phyloP scores from a whole-genome alignment of 1,140 invertebrate species.

The Proales similis region DNA sequence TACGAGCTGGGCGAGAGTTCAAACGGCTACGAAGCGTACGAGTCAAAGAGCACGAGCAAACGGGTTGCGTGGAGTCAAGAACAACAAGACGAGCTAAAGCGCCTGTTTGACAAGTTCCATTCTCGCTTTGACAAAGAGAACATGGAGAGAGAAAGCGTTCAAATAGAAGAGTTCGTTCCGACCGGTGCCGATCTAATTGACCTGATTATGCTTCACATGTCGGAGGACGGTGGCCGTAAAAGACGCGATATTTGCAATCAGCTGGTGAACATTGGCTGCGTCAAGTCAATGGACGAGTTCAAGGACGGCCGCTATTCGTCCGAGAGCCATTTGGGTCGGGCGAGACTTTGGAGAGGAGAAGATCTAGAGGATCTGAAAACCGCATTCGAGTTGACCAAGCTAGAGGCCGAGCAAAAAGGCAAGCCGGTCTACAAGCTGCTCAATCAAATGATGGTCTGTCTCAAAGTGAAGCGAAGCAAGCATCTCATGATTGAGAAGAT shows the following conservation, averaged over 20 bases:
- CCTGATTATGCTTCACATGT: constrained; percentile 14
- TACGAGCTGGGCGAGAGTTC: constrained; percentile 23
- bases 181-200: constrained; percentile 22
- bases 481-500: constrained; percentile 19
- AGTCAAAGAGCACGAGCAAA: neutral
- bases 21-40: constrained; percentile 1
- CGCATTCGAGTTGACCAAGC: neutral
- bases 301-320: constrained; percentile 18
- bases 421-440: constrained; percentile 30
- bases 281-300: constrained; percentile 7
- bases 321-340: constrained; percentile 7
- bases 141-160: constrained; percentile 3
- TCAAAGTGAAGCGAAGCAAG: constrained; percentile 30
- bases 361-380: constrained; percentile 26
- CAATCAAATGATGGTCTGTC: constrained; percentile 2
- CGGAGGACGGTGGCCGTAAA: constrained; percentile 29
- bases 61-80: constrained; percentile 28
- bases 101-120: constrained; percentile 18
- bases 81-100: constrained; percentile 29
- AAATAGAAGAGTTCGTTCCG: neutral
- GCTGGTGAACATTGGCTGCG: constrained; percentile 27
- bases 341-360: constrained; percentile 12
- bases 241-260: constrained; percentile 24
- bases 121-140: constrained; percentile 19
- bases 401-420: constrained; percentile 12